Conservation (phyloP, 2,888 invertebrate species). For the Proisotoma minuta region DNA sequence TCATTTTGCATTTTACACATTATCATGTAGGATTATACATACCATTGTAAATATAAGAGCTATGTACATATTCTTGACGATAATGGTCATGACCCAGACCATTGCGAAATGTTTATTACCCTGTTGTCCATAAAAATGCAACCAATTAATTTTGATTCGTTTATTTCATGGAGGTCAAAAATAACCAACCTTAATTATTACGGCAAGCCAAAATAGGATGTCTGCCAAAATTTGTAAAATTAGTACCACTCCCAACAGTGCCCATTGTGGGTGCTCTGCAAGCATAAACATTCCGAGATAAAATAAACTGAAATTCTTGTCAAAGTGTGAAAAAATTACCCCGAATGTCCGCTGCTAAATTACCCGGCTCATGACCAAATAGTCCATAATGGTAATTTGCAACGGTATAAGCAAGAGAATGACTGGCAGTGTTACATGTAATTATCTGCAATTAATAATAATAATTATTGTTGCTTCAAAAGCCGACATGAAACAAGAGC, state of each 20-base stretch:
- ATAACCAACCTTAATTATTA: slow-evolving; percentile 21
- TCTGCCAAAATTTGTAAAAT: slow-evolving; percentile 24
- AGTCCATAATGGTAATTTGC: slow-evolving; percentile 6
- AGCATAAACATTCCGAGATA: no score
- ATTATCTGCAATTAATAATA: slow-evolving; percentile 10
- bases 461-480: no score
- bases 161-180: neutral
- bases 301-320: neutral
- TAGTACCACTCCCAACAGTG: slow-evolving; percentile 16
- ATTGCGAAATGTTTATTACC: slow-evolving; percentile 17
- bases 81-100: slow-evolving; percentile 6
- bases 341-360: slow-evolving; percentile 18
- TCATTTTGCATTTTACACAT: no score
- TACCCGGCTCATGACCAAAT: slow-evolving; percentile 8
- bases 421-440: slow-evolving; percentile 15
- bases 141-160: neutral
- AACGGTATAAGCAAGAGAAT: slow-evolving; percentile 4
- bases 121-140: slow-evolving; percentile 7
- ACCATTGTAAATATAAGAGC: neutral
- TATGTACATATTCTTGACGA: slow-evolving; percentile 2
- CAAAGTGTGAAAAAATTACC: slow-evolving; percentile 17
- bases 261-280: slow-evolving; percentile 28
- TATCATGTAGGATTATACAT: no score
- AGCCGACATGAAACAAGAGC: neutral
- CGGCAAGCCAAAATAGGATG: slow-evolving; percentile 22